Evolutionary conservation across 2,797 vertebrate genomes (phyloP).

Genomic region (Chanos chanos): DNA sequence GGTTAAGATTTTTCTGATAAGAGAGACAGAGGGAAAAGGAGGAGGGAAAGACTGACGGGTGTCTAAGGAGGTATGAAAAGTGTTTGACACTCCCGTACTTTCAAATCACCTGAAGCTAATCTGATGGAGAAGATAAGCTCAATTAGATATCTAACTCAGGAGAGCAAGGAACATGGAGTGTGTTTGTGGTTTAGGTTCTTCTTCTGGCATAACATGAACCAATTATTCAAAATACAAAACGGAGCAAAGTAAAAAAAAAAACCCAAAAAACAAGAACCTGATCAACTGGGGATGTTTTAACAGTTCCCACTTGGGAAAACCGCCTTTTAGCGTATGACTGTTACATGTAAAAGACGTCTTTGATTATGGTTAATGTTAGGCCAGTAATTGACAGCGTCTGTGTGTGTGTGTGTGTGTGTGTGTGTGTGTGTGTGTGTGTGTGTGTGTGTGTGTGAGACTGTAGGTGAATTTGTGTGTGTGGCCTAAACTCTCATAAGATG

Average conservation of each 20-base stretch:
- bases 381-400: neutral
- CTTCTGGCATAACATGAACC: too few species aligned
- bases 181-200: too few species aligned
- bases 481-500: neutral
- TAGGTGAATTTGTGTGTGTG: too few species aligned
- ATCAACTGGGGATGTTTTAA: too few species aligned
- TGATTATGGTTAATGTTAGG: too few species aligned
- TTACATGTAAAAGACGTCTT: too few species aligned
- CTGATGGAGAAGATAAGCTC: constrained; percentile 17
- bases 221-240: too few species aligned
- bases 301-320: too few species aligned
- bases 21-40: too few species aligned
- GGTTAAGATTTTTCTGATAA: neutral
- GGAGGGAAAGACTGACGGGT: neutral
- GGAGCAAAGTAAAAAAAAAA: too few species aligned
- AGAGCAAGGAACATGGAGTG: neutral
- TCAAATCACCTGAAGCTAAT: constrained; percentile 15
- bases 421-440: constrained; percentile 24
- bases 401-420: neutral
- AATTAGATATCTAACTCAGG: neutral
- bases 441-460: constrained; percentile 12
- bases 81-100: constrained; percentile 23
- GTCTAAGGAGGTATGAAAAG: constrained; percentile 1
- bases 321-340: too few species aligned
- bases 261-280: too few species aligned